Conservation (phyloP, 2,113 vertebrate genomes). For the Euleptes europaea region DNA sequence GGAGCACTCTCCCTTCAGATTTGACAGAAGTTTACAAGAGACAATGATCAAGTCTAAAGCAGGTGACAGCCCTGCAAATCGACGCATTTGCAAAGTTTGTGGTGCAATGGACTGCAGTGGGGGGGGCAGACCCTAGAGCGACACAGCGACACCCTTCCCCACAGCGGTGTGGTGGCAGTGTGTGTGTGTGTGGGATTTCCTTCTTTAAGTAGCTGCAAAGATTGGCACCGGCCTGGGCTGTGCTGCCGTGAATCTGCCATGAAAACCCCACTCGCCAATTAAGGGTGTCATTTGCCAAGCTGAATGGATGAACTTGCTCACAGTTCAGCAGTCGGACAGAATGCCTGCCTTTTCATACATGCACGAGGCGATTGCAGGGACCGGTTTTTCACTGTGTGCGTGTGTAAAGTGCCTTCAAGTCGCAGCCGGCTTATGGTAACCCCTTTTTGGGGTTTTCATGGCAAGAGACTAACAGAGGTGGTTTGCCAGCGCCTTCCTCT, state of each 20-base stretch:
- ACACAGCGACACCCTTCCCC: rapidly evolving
- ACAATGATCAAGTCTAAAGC: not conserved
- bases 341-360: conserved; percentile 42
- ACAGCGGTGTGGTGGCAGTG: not conserved
- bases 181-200: not conserved
- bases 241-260: not conserved
- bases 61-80: not conserved
- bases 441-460: too few species aligned
- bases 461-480: too few species aligned
- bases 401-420: too few species aligned
- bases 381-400: too few species aligned
- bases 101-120: not conserved
- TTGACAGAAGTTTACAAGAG: not conserved
- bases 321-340: conserved; percentile 53
- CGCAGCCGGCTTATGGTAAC: too few species aligned
- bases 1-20: not conserved
- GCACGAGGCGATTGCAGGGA: conserved; percentile 48
- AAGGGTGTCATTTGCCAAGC: conserved; percentile 30
- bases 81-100: not conserved
- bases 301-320: conserved; percentile 57
- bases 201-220: conserved; percentile 12
- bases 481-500: too few species aligned
- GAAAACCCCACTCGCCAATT: conserved; percentile 37
- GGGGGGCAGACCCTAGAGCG: not conserved
- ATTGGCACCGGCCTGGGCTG: conserved; percentile 34